These are phyloP conservation scores for Achroia grisella DNA, from an alignment of 1,140 invertebrate genomes.

Conservation along the genomic window DNA sequence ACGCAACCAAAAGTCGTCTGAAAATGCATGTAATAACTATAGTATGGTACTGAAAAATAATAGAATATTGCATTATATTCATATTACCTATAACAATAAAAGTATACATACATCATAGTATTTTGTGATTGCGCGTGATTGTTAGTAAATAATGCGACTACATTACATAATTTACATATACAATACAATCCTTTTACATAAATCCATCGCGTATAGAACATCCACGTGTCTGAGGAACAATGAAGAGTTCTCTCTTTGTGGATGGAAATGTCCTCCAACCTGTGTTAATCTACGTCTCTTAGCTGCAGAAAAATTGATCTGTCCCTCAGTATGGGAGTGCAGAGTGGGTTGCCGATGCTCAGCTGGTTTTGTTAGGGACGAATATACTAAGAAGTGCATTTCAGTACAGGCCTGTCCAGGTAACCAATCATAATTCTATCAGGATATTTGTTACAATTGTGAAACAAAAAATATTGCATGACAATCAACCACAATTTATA, in stretches of 20 bases:
- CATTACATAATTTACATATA: too few species aligned
- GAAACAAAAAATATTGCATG: too few species aligned
- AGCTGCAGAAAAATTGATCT: slow-evolving; percentile 11
- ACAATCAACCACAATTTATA: too few species aligned
- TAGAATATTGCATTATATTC: too few species aligned
- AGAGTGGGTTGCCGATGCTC: slow-evolving; percentile 46
- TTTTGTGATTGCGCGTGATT: too few species aligned
- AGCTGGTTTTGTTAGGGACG: slow-evolving; percentile 46
- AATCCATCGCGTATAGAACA: slow-evolving; percentile 19
- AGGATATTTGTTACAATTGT: background rate
- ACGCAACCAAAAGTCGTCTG: too few species aligned
- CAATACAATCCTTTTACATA: too few species aligned
- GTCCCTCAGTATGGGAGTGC: slow-evolving; percentile 45
- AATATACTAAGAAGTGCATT: slow-evolving; percentile 49
- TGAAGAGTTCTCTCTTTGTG: slow-evolving; percentile 53
- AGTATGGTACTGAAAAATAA: too few species aligned
- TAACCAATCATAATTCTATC: slow-evolving; percentile 16
- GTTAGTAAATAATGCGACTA: too few species aligned
- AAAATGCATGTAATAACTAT: too few species aligned
- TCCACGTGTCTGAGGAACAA: slow-evolving; percentile 36
- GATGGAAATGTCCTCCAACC: slow-evolving; percentile 51
- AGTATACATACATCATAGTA: too few species aligned
- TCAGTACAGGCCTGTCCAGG: slow-evolving; percentile 45
- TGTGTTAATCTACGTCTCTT: slow-evolving; percentile 45
- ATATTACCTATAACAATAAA: too few species aligned